phyloP scores from a whole-genome alignment of 2,113 vertebrate species.

The Melanotaenia duboulayi region DNA sequence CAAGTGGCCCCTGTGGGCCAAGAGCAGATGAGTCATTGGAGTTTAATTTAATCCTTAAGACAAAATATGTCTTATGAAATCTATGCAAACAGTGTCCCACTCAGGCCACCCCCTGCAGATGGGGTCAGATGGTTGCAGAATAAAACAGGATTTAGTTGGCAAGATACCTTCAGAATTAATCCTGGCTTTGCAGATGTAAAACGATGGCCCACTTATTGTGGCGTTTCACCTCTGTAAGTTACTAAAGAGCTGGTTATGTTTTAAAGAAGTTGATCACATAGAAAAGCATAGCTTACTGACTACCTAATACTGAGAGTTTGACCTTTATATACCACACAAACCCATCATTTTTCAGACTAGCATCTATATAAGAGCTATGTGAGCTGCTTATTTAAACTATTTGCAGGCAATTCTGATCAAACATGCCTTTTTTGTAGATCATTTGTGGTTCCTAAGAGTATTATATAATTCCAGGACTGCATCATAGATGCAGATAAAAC shows the following conservation, averaged over 20 bases:
- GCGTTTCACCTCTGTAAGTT: not conserved
- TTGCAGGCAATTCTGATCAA: not conserved
- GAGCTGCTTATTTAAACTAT: not conserved
- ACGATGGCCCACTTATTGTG: not conserved
- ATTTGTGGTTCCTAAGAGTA: not conserved
- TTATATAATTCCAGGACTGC: too few relatives aligned
- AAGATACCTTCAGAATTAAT: not conserved
- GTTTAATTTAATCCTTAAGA: not conserved
- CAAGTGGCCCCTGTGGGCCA: constrained; percentile 1
- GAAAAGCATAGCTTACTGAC: not conserved
- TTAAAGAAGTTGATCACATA: not conserved
- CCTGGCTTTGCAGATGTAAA: not conserved
- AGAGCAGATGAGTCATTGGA: not conserved
- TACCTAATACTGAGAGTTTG: not conserved
- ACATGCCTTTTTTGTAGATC: not conserved
- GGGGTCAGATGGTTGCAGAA: too few relatives aligned
- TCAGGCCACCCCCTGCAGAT: too few relatives aligned
- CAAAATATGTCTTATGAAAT: not conserved
- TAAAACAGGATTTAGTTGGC: too few relatives aligned
- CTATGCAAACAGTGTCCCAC: not conserved
- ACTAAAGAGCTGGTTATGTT: too few relatives aligned
- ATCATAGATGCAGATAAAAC: too few relatives aligned
- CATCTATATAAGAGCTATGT: not conserved
- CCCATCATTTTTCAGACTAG: not conserved
- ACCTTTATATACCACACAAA: not conserved